These are phyloP conservation scores for Molossus alvarezi DNA, from an alignment of 2,797 vertebrate species.

Conservation along the genomic window DNA sequence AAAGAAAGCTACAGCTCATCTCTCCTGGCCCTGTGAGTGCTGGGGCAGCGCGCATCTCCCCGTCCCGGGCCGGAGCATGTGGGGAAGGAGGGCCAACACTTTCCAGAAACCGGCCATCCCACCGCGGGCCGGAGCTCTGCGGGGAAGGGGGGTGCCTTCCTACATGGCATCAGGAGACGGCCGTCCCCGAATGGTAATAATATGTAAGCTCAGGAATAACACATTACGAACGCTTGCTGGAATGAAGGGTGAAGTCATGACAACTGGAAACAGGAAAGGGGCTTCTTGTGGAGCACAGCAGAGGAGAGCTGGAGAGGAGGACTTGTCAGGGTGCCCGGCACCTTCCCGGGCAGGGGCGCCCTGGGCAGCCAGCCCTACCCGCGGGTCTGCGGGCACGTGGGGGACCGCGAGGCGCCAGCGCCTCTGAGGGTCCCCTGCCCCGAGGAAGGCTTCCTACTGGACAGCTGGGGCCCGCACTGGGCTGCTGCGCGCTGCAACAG, in stretches of 20 bases:
- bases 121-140: background rate
- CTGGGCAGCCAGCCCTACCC: background rate
- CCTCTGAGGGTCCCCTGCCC: background rate
- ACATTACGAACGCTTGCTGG: conserved; percentile 74
- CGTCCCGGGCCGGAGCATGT: background rate
- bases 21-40: background rate
- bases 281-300: conserved; percentile 65
- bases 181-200: conserved; percentile 68
- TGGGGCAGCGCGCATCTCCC: rapidly evolving
- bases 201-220: conserved; percentile 78
- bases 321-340: conserved; percentile 19
- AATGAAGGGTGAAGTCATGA: conserved; percentile 84
- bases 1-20: background rate
- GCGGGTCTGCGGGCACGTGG: background rate
- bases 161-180: conserved; percentile 56
- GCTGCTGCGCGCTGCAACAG: background rate
- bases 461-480: background rate
- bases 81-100: background rate
- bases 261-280: conserved; percentile 79
- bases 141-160: conserved; percentile 63
- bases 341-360: background rate
- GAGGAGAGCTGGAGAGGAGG: conserved; percentile 14
- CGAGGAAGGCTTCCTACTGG: background rate
- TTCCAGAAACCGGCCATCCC: conserved; percentile 38
- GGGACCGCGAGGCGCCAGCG: background rate